Base-by-base conservation (phyloP, 2,797 vertebrate species). In the Macropodus opercularis region DNA sequence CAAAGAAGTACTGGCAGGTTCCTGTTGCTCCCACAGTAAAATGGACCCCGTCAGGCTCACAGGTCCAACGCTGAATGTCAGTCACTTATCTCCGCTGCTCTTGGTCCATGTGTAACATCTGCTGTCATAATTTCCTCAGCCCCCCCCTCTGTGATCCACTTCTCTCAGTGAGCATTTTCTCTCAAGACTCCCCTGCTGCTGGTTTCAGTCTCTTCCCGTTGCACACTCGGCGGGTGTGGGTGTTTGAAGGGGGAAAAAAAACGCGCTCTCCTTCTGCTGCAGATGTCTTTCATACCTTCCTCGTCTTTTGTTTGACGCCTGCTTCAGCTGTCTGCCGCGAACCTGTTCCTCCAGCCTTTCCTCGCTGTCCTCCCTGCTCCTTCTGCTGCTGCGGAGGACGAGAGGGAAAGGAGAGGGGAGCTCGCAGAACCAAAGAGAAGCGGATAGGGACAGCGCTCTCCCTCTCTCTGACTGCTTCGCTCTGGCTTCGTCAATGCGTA, bases 21-120 rank as follows among this genome's bases (percentile, higher is more conserved):
- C 83, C 86, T 87, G 87, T 84, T 89, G 89, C 86, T 88, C 69
- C 63, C 19, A 2, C 54, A 27, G 53, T 67, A 77, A 81, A 81
- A 86, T 79, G 76, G 77, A 83, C n/a, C 58, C 76, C 75, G 35
- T 74, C 82, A 59, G 63, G 65, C 62, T 62, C 24, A 75, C 59
- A 64, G 74, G 50, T 50, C 49, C 60, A 42, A 32, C 9, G 43
- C 47, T 21, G 61, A 71, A n/a, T 62, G 63, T 55, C 73, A 38
- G 48, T 73, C 78, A 80, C 56, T 73, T 74, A 50, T 70, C 56
- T 65, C 24, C 50, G 36, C 61, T 13, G 63, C 39, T 63, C 38
- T 43, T 40, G 0, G 59, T 86, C 84, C 73, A 70, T 56, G 54
- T 52, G 65, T 19, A 5, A 23, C 29, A 47, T 80, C 73, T 34